These are phyloP conservation scores for Schizotus pectinicornis DNA, from an alignment of 2,888 invertebrate species.

Conservation along the genomic window DNA sequence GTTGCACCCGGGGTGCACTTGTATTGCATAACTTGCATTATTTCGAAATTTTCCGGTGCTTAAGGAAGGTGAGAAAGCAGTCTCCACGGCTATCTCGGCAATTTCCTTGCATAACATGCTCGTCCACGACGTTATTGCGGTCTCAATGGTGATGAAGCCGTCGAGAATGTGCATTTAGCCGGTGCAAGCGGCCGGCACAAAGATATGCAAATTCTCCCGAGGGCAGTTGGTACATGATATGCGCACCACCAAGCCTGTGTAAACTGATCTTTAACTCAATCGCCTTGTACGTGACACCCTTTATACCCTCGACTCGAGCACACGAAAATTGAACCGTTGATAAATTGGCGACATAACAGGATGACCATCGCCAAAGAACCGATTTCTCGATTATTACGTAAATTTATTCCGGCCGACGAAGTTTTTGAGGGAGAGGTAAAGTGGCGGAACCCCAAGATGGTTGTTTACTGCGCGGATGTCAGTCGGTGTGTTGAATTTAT, in stretches of 20 bases:
- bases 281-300: conserved; percentile 11
- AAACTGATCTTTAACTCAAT: conserved; percentile 33
- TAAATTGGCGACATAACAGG: conserved; percentile 27
- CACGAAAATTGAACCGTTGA: conserved; percentile 10
- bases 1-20: no score
- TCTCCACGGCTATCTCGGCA: no score
- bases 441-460: conserved; percentile 1
- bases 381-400: background rate
- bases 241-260: background rate
- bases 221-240: background rate
- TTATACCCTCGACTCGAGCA: conserved; percentile 35
- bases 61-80: no score
- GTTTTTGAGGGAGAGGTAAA: conserved; percentile 2
- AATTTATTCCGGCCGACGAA: background rate
- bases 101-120: no score
- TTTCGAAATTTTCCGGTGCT: no score
- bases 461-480: background rate
- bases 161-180: background rate
- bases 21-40: no score
- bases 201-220: background rate
- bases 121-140: no score
- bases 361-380: background rate
- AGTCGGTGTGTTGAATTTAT: conserved; percentile 5
- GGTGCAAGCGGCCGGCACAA: background rate
- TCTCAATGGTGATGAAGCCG: no score